Evolutionary conservation across 2,797 vertebrate genomes (phyloP), one percentile per base, ranked within the genome.

Genomic region (Eidolon dupreanum): DNA sequence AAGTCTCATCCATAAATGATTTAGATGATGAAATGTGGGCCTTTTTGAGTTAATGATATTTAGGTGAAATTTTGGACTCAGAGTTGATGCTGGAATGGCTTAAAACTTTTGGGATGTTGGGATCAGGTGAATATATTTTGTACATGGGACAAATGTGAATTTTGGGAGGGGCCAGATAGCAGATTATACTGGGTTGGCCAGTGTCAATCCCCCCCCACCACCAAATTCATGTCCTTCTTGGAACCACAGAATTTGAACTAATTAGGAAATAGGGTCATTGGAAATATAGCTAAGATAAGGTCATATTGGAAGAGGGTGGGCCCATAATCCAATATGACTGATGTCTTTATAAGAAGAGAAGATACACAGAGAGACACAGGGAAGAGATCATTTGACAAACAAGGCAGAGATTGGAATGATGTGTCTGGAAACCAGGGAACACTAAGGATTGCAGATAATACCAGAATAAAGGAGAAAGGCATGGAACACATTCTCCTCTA

Each of bases 1-100:
- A 87, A 53, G 9, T 88, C 51, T 94, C 31, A 49, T 19, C 28
- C 31, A 3, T 82, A 84, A 84, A 57, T 85, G 36, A 81, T 86
- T 82, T 83, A 79, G 70, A 70, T 73, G 31, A 89, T 68, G 13
- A 81, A 66, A 85, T 57, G n/a, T 70, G 63, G 63, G 26, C 19
- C 20, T 83, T 94, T 84, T 6, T 78, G 49, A 90, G 31, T 70
- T 46, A n/a, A 63, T 88, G 66, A 78, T 53, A 74, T 68, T 92
- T 90, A 88, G n/a, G 57, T 70, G 57, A 89, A 17, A 61, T 77
- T 74, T 95, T 73, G 43, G 65, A 66, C 9, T 83, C 78, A 73
- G 19, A 88, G 22, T n/a, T 82, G 77, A 73, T 65, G 24, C 38
- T 90, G 15, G 36, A 96, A 94, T 81, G 79, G 86, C 28, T 85